Conservation (phyloP, 2,888 invertebrate species). For the Drosophila barbarae region DNA sequence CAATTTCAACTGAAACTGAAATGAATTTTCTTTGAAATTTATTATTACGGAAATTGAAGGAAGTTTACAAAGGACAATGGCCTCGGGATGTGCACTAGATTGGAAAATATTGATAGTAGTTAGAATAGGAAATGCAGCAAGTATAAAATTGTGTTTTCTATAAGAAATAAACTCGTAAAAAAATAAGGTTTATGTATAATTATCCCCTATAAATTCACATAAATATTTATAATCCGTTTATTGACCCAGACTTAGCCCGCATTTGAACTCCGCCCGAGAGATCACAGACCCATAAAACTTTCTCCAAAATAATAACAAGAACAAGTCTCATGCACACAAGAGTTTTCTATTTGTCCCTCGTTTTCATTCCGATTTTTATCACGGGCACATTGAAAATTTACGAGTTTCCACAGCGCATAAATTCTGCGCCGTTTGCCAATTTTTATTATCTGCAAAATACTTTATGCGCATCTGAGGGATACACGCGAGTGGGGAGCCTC, state of each 20-base stretch:
- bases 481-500: slow-evolving; percentile 23
- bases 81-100: neutral
- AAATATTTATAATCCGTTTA: slow-evolving; percentile 38
- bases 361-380: slow-evolving; percentile 54
- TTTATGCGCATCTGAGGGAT: slow-evolving; percentile 33
- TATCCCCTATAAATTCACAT: neutral
- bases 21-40: slow-evolving; percentile 28
- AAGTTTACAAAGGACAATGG: neutral
- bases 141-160: neutral
- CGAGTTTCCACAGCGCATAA: slow-evolving; percentile 53
- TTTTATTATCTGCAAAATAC: slow-evolving; percentile 64
- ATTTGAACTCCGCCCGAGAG: neutral
- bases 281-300: slow-evolving; percentile 21
- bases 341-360: slow-evolving; percentile 38
- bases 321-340: neutral
- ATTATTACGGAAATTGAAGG: slow-evolving; percentile 27
- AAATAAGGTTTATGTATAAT: neutral
- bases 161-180: neutral
- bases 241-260: slow-evolving; percentile 6
- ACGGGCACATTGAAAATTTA: slow-evolving; percentile 56
- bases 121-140: too few species aligned
- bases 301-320: slow-evolving; percentile 7
- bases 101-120: neutral
- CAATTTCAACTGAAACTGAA: slow-evolving; percentile 21
- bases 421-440: slow-evolving; percentile 46